Percentiles rank a stretch among this genome's conserved stretches.
phyloP scores from a whole-genome alignment of 2,113 vertebrate genomes.

The Microtus richardsoni region DNA sequence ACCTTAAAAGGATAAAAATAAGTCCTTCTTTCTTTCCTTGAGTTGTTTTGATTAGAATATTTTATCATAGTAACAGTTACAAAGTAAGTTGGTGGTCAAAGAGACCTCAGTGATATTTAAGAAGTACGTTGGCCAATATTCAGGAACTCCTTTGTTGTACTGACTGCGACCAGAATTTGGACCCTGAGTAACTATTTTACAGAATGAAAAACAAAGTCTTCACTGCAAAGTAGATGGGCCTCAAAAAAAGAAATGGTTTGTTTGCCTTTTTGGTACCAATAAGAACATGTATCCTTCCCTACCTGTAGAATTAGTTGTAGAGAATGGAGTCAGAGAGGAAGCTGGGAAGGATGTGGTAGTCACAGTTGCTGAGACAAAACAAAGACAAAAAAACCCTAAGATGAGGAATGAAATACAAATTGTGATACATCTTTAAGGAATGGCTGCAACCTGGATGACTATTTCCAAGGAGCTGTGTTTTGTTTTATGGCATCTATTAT shows the following conservation, averaged over 20 bases:
- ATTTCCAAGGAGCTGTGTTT: neutral
- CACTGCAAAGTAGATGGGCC: neutral
- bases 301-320: neutral
- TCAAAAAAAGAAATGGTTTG: neutral
- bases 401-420: neutral
- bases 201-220: neutral
- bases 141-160: neutral
- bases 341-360: neutral
- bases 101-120: neutral
- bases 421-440: neutral
- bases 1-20: neutral
- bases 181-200: neutral
- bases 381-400: neutral
- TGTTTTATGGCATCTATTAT: neutral
- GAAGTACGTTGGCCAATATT: neutral
- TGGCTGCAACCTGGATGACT: accelerated
- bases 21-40: neutral
- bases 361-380: neutral
- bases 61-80: neutral
- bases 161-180: neutral
- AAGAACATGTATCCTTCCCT: neutral
- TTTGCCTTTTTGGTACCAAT: neutral
- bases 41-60: neutral
- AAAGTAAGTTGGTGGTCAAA: neutral
- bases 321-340: neutral